Percentiles rank a stretch among this genome's conserved stretches.
phyloP scores from a whole-genome alignment of 2,888 invertebrate genomes.

The Sesamia inferens region DNA sequence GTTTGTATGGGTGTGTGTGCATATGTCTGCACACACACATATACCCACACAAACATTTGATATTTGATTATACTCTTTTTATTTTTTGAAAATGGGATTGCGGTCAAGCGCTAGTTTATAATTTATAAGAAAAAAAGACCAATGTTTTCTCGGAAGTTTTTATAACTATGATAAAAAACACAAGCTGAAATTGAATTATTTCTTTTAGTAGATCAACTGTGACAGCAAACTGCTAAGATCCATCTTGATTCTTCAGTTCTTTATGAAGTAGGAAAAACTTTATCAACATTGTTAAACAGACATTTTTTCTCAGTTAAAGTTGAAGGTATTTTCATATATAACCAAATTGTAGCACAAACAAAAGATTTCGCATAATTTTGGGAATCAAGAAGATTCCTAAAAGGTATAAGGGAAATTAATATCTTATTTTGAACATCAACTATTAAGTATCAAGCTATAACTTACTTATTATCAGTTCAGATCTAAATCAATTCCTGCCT shows the following conservation, averaged over 20 bases:
- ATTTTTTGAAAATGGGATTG: too few species aligned
- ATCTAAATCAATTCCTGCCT: slow-evolving; percentile 30
- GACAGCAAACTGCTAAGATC: neutral
- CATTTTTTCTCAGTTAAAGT: slow-evolving; percentile 17
- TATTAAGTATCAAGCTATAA: slow-evolving; percentile 1
- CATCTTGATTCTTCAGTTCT: neutral
- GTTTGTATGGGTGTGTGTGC: too few species aligned
- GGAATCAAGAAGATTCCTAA: slow-evolving; percentile 30
- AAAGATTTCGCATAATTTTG: slow-evolving; percentile 19
- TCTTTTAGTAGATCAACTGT: too few species aligned
- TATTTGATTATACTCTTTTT: too few species aligned
- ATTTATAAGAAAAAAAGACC: too few species aligned
- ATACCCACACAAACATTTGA: too few species aligned
- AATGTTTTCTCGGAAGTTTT: slow-evolving; percentile 1
- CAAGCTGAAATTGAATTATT: too few species aligned
- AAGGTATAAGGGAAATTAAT: slow-evolving; percentile 40
- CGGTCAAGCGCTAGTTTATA: too few species aligned
- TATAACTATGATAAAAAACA: neutral
- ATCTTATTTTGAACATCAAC: slow-evolving; percentile 52
- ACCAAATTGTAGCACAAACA: slow-evolving; percentile 36
- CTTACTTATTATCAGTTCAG: slow-evolving; percentile 20
- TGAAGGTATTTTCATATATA: slow-evolving; percentile 12
- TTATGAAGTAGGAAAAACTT: slow-evolving; percentile 6
- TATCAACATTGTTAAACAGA: slow-evolving; percentile 9
- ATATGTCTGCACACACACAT: too few species aligned